phyloP scores from a whole-genome alignment of 2,797 vertebrate genomes.

The Petrocephalus sullivani region DNA sequence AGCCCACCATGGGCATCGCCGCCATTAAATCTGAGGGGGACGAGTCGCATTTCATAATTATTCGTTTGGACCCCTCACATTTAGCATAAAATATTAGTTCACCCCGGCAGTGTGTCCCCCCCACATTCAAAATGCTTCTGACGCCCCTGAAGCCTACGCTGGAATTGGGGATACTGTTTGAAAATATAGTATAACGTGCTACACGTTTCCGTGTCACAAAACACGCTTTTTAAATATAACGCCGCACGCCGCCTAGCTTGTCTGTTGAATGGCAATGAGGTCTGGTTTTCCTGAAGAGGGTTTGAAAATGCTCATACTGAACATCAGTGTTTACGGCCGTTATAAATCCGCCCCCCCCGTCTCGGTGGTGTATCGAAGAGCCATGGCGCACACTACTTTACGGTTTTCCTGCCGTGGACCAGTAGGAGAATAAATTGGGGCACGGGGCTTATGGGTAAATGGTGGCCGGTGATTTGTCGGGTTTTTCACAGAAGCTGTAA shows the following conservation, averaged over 20 bases:
- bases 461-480: background rate
- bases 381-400: background rate
- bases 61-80: no score
- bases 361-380: background rate
- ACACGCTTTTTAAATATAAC: background rate
- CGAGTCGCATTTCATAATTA: no score
- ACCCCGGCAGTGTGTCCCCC: no score
- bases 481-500: background rate
- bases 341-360: background rate
- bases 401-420: background rate
- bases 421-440: background rate
- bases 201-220: background rate
- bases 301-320: background rate
- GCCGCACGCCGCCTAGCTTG: background rate
- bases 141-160: background rate
- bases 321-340: conserved; percentile 1
- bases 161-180: background rate
- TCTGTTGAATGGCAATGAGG: conserved; percentile 4
- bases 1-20: background rate
- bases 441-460: background rate
- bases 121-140: no score
- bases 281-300: background rate
- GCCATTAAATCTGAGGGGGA: no score
- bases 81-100: no score
- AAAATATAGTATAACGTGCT: background rate